Conservation (phyloP, 2,113 vertebrate species). For the Salvelinus alpinus region DNA sequence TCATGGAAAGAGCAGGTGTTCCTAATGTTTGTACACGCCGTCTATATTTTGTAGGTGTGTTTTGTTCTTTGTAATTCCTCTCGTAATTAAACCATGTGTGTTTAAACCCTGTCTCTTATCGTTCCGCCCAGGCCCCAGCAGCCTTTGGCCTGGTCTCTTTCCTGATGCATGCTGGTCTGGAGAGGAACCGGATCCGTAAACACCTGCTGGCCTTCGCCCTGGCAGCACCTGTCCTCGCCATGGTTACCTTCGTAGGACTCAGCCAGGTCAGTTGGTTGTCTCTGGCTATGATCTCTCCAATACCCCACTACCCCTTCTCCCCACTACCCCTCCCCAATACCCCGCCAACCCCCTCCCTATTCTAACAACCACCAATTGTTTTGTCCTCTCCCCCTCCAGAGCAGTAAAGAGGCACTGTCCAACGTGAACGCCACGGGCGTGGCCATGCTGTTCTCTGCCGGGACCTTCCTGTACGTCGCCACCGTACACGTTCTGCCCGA, state of each 20-base stretch:
- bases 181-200: constrained; percentile 96
- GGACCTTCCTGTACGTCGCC: constrained; percentile 98
- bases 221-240: constrained; percentile 90
- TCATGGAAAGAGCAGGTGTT: no score
- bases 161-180: constrained; percentile 96
- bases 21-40: no score
- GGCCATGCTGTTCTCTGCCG: constrained; percentile 98
- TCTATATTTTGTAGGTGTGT: neutral
- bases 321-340: neutral
- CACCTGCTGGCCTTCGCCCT: constrained; percentile 94
- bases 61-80: neutral
- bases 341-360: neutral
- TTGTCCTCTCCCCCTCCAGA: constrained; percentile 73
- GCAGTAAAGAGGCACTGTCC: constrained; percentile 97
- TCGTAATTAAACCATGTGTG: neutral
- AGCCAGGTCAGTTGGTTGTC: constrained; percentile 82
- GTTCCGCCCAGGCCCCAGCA: constrained; percentile 84
- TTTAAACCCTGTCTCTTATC: neutral
- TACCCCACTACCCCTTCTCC: neutral
- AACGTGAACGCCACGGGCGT: constrained; percentile 96
- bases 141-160: constrained; percentile 97
- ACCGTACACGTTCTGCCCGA: constrained; percentile 98
- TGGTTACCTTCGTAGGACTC: constrained; percentile 93
- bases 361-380: neutral
- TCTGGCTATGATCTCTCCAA: neutral